Conservation (phyloP, 2,888 invertebrate genomes). For the Drosophila kanekoi region DNA sequence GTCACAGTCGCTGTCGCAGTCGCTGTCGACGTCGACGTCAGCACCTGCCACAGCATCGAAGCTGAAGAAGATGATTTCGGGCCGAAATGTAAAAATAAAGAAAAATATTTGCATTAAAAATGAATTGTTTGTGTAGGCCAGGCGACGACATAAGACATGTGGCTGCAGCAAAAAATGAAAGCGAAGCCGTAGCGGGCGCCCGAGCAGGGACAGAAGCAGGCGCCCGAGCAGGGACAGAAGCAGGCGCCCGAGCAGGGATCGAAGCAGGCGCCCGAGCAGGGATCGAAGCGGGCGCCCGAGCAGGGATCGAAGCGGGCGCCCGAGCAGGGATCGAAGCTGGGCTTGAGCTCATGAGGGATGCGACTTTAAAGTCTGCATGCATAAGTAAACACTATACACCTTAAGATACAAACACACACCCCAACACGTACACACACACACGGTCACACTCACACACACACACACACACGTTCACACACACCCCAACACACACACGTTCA, state of each 20-base stretch:
- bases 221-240: too few relatives aligned
- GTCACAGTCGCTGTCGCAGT: constrained; percentile 16
- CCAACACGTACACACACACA: constrained; percentile 10
- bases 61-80: constrained; percentile 37
- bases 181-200: too few relatives aligned
- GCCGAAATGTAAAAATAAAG: constrained; percentile 46
- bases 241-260: not conserved
- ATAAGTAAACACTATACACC: constrained; percentile 53
- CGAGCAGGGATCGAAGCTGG: not conserved
- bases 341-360: not conserved
- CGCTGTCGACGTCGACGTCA: constrained; percentile 9
- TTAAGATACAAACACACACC: constrained; percentile 19
- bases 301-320: not conserved
- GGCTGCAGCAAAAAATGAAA: constrained; percentile 5
- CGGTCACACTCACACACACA: constrained; percentile 6
- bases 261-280: not conserved
- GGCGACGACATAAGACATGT: constrained; percentile 36
- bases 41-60: constrained; percentile 26
- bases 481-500: constrained; percentile 1
- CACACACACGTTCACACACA: constrained; percentile 15
- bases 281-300: not conserved
- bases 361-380: constrained; percentile 64
- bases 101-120: constrained; percentile 79
- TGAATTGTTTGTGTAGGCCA: constrained; percentile 78
- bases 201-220: not conserved